Percentiles rank a stretch among this genome's conserved stretches.
These are phyloP conservation scores for Sminthurides bifidus DNA, from an alignment of 1,140 invertebrate species.

Conservation along the genomic window DNA sequence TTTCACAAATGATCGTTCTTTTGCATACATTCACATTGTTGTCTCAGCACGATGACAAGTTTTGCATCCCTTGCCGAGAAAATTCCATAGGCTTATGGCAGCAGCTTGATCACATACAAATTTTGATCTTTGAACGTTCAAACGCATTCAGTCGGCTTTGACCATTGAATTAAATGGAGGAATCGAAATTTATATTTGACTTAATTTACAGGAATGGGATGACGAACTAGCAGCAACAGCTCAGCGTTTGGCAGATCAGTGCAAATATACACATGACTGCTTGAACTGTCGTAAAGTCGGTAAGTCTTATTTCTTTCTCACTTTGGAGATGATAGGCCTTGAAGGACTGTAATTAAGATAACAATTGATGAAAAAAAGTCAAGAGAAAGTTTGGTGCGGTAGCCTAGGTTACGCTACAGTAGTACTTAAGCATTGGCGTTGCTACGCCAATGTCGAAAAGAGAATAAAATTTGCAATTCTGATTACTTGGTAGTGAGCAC, in stretches of 20 bases:
- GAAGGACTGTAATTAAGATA: neutral
- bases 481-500: too few relatives aligned
- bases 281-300: slow-evolving; percentile 43
- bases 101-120: too few relatives aligned
- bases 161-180: neutral
- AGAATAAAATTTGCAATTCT: too few relatives aligned
- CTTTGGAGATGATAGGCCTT: neutral
- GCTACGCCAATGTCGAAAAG: too few relatives aligned
- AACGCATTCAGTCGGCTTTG: neutral
- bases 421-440: too few relatives aligned
- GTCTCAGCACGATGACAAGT: neutral
- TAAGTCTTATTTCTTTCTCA: slow-evolving; percentile 38
- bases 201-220: slow-evolving; percentile 57
- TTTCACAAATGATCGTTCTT: too few relatives aligned
- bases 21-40: neutral
- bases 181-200: slow-evolving; percentile 4
- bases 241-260: slow-evolving; percentile 69
- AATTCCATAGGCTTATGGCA: too few relatives aligned
- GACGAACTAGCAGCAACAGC: slow-evolving; percentile 67
- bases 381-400: neutral
- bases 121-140: neutral
- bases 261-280: slow-evolving; percentile 58
- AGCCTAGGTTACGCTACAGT: too few relatives aligned
- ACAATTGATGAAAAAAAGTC: neutral
- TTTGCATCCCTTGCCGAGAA: too few relatives aligned